Base-by-base conservation (phyloP, 2,888 invertebrate genomes). In the Habrosyne pyritoides region DNA sequence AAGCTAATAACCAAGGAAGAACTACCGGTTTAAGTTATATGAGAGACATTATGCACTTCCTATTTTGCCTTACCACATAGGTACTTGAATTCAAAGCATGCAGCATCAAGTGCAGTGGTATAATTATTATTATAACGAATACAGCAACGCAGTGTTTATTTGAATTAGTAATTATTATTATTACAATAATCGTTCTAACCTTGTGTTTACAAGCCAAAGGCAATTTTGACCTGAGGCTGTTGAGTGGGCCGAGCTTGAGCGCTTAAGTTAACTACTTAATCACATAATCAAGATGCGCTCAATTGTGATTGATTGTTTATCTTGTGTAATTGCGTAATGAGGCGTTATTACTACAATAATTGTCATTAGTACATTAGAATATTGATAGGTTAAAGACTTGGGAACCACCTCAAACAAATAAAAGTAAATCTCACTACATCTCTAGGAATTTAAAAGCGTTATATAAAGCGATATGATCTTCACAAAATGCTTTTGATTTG, bases 221-320 rank as follows among this genome's bases (percentile, higher is more conserved):
- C 61, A 58, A 54, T 56, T 52, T 51, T 62, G 53, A 57, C 66
- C 60, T 47, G 57, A 52, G 68, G 68, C 63, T 53, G 53, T 42
- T 54, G 59, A 61, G 65, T 63, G 64, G 66, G 60, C 60, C 52
- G 61, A 60, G 54, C 67, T 54, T 59, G 56, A 61, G 66, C 67
- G 59, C 64, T 58, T 59, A 61, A 78, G 75, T 70, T 79, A 81
- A 83, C 79, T 70, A 69, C 78, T 84, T 87, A 86, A 89, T 86
- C 83, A 84, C 77, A 87, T 83, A 85, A 87, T 86, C 83, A 82
- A 83, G 82, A 77, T 75, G 77, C 79, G 64, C 73, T 72, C 77
- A 69, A 69, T 71, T 67, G 69, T 79, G 84, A 83, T 83, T 78
- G 82, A 84, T 84, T 83, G 79, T 79, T 71, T 70, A 60, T 60